Conservation (phyloP, 2,113 vertebrate species). For the Heterotilapia buettikoferi region DNA sequence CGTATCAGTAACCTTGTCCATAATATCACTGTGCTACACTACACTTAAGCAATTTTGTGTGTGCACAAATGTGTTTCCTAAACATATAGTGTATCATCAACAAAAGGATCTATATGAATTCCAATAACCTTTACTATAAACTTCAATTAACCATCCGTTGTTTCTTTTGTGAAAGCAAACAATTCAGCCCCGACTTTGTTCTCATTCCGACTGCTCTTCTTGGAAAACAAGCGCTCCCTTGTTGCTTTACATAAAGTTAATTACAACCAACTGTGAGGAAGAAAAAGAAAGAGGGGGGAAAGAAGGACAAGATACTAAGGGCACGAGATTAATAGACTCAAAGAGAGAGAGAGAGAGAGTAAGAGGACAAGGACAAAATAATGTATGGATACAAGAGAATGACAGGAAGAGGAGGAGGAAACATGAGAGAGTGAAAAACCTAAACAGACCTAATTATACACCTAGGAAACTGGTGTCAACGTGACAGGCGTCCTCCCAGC, state of each 20-base stretch:
- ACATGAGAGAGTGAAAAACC: not conserved
- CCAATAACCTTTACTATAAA: not conserved
- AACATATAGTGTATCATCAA: not conserved
- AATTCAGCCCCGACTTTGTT: not conserved
- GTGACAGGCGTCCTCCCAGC: conserved; percentile 73
- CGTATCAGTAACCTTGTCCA: not conserved
- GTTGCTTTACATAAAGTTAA: conserved; percentile 46
- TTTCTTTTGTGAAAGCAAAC: conserved; percentile 18
- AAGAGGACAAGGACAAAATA: not conserved
- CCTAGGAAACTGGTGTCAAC: conserved; percentile 80
- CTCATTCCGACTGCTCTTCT: not conserved
- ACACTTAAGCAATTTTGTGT: not conserved
- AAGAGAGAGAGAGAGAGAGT: not conserved
- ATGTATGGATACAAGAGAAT: conserved; percentile 12
- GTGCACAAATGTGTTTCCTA: not conserved
- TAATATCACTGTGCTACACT: not conserved
- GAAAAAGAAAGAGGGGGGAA: conserved; percentile 59
- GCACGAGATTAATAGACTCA: conserved; percentile 37
- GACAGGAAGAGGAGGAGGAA: not conserved
- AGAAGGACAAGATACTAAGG: conserved; percentile 11
- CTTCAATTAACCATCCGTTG: not conserved
- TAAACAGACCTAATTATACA: conserved; percentile 77
- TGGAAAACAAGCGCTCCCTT: conserved; percentile 36
- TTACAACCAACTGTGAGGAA: conserved; percentile 39
- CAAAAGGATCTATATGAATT: not conserved